Evolutionary conservation across 1,140 invertebrate species (phyloP).

Genomic region (Pogonomyrmex californicus): DNA sequence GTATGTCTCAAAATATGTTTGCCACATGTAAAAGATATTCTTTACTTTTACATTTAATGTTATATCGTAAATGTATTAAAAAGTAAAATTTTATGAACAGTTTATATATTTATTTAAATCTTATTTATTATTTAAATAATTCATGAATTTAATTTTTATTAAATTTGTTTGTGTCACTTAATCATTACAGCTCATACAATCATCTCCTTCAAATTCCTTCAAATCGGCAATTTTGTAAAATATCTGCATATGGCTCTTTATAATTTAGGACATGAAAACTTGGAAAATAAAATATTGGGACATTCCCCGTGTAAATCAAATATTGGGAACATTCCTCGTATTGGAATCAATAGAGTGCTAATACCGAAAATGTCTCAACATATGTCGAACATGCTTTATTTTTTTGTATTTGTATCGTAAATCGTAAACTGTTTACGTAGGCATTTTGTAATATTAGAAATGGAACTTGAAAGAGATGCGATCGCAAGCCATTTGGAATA

Average conservation of each 20-base stretch:
- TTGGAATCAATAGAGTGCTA: constrained; percentile 14
- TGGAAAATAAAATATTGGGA: not conserved
- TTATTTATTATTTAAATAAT: not conserved
- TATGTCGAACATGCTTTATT: not conserved
- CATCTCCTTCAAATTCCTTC: not conserved
- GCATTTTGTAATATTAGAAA: not conserved
- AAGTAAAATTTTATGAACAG: not conserved
- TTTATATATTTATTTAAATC: not conserved
- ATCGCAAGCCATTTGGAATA: not conserved
- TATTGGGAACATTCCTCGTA: constrained; percentile 14
- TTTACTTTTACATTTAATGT: not conserved
- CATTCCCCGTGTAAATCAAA: constrained; percentile 12
- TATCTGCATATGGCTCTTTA: not conserved
- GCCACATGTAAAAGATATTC: not conserved
- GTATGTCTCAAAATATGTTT: not conserved
- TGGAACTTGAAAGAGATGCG: not conserved
- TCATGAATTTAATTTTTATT: not conserved
- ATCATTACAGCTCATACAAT: too few species aligned
- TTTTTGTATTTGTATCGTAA: not conserved
- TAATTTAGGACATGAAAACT: not conserved
- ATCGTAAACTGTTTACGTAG: constrained; percentile 9
- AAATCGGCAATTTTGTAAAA: not conserved
- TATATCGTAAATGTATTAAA: not conserved
- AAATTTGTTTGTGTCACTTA: constrained; percentile 1
- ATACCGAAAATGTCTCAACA: constrained; percentile 15